Evolutionary conservation across 1,140 invertebrate species (phyloP).

Genomic region (Procambarus virginalis): DNA sequence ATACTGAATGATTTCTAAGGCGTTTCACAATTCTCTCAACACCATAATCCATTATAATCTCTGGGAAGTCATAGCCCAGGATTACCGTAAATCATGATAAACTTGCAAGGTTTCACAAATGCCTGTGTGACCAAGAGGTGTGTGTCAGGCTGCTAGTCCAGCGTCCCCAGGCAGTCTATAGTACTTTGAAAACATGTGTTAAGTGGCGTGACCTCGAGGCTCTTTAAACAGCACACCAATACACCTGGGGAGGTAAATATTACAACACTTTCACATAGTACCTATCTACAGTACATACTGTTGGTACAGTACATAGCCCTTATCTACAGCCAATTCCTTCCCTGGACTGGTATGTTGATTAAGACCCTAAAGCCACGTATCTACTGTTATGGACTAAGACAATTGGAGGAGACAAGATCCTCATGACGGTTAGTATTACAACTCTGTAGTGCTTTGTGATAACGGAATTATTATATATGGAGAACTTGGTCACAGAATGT

Average conservation of each 20-base stretch:
- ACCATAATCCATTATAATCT: no score
- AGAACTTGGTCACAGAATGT: conserved; percentile 6
- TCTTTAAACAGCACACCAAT: not conserved
- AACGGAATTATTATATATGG: conserved; percentile 1
- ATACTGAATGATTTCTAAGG: no score
- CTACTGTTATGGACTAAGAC: not conserved
- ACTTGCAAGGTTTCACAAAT: not conserved
- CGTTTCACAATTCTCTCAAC: no score
- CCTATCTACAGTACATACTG: not conserved
- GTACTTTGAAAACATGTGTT: not conserved
- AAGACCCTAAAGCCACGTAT: not conserved
- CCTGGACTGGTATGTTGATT: not conserved
- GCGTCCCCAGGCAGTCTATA: not conserved
- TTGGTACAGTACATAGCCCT: not conserved
- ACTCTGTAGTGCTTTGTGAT: not conserved
- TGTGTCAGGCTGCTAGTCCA: not conserved
- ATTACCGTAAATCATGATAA: not conserved
- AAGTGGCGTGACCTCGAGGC: not conserved
- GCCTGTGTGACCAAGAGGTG: not conserved
- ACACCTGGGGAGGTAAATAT: not conserved
- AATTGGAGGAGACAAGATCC: not conserved
- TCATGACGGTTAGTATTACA: not conserved
- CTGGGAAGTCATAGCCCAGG: not conserved
- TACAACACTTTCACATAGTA: not conserved
- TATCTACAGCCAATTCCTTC: not conserved